These are phyloP conservation scores for Urocolius indicus DNA, from an alignment of 2,113 vertebrate species.

Conservation along the genomic window DNA sequence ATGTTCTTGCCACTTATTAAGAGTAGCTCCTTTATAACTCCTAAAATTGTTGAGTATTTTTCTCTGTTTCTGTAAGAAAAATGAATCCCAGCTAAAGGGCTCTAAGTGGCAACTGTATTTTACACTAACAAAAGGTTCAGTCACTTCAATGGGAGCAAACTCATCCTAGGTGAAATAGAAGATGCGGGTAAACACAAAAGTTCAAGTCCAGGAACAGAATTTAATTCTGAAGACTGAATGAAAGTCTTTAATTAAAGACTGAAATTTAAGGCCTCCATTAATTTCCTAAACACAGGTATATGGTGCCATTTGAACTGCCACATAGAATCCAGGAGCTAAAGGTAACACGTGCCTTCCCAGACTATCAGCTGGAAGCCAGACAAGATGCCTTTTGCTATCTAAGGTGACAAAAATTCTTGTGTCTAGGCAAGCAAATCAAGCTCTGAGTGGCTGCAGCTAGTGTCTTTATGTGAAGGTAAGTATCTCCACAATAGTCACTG, in stretches of 20 bases:
- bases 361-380: neutral
- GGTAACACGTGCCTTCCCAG: neutral
- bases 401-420: neutral
- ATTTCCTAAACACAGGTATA: neutral
- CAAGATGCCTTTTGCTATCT: neutral
- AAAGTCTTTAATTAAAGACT: neutral
- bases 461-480: neutral
- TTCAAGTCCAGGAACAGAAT: neutral
- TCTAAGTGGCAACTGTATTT: neutral
- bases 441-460: neutral
- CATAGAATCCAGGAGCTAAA: neutral
- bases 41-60: neutral
- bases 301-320: neutral
- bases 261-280: neutral
- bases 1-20: neutral
- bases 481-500: neutral
- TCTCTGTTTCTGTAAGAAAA: neutral
- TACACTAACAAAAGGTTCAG: neutral
- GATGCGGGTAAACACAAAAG: neutral
- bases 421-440: neutral
- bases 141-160: neutral
- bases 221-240: neutral
- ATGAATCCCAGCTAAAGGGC: neutral
- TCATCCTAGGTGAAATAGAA: neutral
- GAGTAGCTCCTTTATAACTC: neutral